Evolutionary conservation across 2,797 vertebrate genomes (phyloP).

Genomic region (Loriculus beryllinus): DNA sequence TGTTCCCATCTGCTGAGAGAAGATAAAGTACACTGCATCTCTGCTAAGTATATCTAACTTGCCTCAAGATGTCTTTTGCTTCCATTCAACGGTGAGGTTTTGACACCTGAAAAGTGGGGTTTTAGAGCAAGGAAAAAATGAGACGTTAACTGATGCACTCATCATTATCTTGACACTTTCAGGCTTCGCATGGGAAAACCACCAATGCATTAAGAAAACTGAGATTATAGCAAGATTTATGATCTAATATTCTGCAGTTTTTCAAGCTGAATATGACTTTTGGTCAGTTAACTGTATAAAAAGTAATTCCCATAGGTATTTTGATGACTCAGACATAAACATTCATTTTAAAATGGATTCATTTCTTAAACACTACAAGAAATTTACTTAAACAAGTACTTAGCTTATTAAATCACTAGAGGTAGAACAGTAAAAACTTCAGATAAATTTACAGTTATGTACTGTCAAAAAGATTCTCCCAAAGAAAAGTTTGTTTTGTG

Average conservation of each 20-base stretch:
- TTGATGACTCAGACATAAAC: background rate
- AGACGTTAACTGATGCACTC: background rate
- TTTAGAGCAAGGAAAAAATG: background rate
- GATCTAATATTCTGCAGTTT: background rate
- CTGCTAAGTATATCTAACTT: background rate
- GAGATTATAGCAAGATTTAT: background rate
- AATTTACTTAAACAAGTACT: background rate
- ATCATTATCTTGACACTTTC: background rate
- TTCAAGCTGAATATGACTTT: background rate
- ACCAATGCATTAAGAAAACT: background rate
- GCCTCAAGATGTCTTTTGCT: background rate
- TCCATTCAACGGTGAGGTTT: background rate
- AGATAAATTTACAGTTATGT: background rate
- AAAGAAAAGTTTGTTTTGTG: background rate
- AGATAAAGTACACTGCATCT: background rate
- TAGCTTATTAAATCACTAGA: background rate
- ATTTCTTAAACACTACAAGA: background rate
- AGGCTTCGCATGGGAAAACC: background rate
- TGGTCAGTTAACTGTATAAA: background rate
- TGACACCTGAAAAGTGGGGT: background rate
- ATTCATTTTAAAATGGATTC: background rate
- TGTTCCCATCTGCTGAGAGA: background rate
- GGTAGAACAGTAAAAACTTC: background rate
- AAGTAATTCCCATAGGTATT: background rate
- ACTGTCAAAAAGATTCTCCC: background rate